Conservation (phyloP, 2,888 invertebrate species). For the Zelleria hepariella region DNA sequence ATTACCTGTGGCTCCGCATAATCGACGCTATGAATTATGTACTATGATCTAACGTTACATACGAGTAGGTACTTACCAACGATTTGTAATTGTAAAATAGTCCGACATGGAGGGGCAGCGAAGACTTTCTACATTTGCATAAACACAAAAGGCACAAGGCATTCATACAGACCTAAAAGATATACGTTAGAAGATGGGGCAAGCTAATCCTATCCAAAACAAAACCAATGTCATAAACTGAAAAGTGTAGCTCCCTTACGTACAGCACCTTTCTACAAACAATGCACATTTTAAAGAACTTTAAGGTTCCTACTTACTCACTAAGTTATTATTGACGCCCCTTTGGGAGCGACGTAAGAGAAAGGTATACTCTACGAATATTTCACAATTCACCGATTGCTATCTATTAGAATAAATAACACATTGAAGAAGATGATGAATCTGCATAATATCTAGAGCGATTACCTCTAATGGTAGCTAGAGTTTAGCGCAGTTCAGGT, state of each 20-base stretch:
- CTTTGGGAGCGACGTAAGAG: neutral
- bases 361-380: neutral
- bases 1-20: neutral
- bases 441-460: neutral
- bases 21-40: neutral
- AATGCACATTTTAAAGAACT: too few relatives aligned
- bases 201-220: too few relatives aligned
- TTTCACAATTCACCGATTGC: neutral
- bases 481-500: neutral
- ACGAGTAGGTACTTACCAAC: too few relatives aligned
- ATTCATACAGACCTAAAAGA: neutral
- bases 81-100: neutral
- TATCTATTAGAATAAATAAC: neutral
- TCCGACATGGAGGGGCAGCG: neutral
- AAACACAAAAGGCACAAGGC: neutral
- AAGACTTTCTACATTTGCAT: neutral
- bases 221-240: too few relatives aligned
- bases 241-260: too few relatives aligned
- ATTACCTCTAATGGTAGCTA: neutral
- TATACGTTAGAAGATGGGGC: neutral
- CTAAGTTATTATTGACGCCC: too few relatives aligned
- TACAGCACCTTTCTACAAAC: too few relatives aligned
- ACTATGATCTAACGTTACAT: neutral
- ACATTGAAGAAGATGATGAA: neutral
- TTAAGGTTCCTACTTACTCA: too few relatives aligned